Conservation (phyloP, 1,140 invertebrate species). For the Luehdorfia chinensis region DNA sequence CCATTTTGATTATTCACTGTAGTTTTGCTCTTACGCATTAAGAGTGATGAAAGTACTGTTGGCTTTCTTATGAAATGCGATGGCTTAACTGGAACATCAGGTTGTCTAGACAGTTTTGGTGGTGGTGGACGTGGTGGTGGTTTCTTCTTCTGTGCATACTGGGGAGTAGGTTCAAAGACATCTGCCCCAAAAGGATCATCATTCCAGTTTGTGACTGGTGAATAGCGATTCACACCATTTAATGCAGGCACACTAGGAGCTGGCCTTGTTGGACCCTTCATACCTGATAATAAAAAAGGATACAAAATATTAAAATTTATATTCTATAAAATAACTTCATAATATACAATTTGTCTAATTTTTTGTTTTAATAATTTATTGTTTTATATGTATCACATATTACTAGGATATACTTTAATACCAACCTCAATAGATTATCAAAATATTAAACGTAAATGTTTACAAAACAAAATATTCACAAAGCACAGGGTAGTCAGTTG, state of each 20-base stretch:
- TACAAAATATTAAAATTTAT: neutral
- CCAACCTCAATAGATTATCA: too few relatives aligned
- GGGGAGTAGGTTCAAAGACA: conserved; percentile 67
- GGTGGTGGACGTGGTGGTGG: conserved; percentile 77
- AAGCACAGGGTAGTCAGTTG: too few relatives aligned
- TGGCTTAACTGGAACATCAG: conserved; percentile 60
- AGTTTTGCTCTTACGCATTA: conserved; percentile 65
- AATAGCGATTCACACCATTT: conserved; percentile 50
- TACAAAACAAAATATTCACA: too few relatives aligned
- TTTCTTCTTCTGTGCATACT: conserved; percentile 67
- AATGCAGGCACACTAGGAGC: conserved; percentile 55
- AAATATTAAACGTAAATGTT: too few relatives aligned
- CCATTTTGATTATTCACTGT: conserved; percentile 34
- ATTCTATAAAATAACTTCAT: neutral
- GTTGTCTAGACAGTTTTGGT: conserved; percentile 62
- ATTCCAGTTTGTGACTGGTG: conserved; percentile 67
- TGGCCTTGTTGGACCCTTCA: conserved; percentile 67
- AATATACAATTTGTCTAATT: neutral
- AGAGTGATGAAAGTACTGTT: conserved; percentile 67
- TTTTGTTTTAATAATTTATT: neutral
- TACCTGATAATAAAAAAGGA: conserved; percentile 41
- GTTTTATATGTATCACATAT: neutral
- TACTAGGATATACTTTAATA: neutral
- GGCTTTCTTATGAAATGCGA: conserved; percentile 71
- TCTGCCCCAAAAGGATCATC: conserved; percentile 69